These are phyloP conservation scores for Spizaetus ornatus DNA, from an alignment of 2,113 vertebrate species.

Conservation along the genomic window DNA sequence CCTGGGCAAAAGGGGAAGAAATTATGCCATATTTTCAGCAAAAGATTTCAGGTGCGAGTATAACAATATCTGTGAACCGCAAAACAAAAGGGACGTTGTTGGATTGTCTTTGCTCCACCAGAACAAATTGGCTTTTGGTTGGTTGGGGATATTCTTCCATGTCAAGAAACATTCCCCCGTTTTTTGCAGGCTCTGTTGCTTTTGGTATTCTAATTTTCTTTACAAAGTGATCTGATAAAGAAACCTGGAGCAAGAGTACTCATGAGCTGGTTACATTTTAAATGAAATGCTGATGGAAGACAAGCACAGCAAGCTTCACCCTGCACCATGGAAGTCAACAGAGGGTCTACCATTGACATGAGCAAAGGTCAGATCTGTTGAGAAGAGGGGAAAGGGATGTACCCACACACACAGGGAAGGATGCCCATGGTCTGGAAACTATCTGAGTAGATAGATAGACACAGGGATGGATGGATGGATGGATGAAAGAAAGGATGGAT, in stretches of 20 bases:
- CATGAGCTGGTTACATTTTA: background rate
- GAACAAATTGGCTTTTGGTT: background rate
- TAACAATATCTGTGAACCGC: background rate
- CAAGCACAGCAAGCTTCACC: background rate
- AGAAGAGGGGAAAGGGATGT: background rate
- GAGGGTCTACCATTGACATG: background rate
- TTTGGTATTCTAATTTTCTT: background rate
- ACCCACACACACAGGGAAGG: accelerated
- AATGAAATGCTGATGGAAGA: background rate
- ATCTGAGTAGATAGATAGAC: background rate
- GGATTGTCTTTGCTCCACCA: background rate
- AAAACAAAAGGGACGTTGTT: background rate
- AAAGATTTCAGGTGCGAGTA: background rate
- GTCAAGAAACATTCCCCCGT: background rate
- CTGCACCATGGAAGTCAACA: accelerated
- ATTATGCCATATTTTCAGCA: background rate
- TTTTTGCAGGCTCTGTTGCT: background rate
- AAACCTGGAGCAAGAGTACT: background rate
- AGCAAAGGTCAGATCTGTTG: background rate
- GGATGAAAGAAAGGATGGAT: background rate
- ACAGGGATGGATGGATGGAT: background rate
- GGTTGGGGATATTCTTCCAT: background rate
- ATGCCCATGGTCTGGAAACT: background rate
- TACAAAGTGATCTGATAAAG: background rate
- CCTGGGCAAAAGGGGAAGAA: background rate